Evolutionary conservation across 2,797 vertebrate species (phyloP).

Genomic region (Trematomus bernacchii): DNA sequence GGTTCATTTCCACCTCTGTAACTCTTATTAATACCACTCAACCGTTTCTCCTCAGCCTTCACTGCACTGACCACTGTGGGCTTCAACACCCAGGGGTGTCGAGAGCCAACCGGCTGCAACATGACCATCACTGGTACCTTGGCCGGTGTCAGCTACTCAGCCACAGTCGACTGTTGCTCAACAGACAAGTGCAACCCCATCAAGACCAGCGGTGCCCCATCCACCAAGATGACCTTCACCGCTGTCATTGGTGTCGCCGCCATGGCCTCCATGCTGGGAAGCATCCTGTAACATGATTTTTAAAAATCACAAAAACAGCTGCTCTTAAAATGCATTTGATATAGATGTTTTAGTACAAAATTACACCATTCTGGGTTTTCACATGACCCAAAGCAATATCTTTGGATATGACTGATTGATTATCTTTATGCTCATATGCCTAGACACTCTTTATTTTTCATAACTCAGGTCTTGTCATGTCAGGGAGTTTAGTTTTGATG

Average conservation of each 20-base stretch:
- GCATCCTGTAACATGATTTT: constrained; percentile 41
- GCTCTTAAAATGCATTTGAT: neutral
- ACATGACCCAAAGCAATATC: neutral
- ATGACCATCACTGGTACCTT: accelerated
- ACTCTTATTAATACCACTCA: neutral
- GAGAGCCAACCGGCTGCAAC: accelerated
- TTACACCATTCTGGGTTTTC: neutral
- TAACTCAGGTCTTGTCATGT: neutral
- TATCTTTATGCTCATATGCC: neutral
- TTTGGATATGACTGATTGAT: neutral
- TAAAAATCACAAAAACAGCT: neutral
- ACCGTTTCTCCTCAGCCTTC: constrained; percentile 62
- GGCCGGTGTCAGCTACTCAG: accelerated
- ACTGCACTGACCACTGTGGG: neutral
- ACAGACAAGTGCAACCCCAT: constrained; percentile 66
- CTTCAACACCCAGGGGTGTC: constrained; percentile 72
- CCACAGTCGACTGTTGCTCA: constrained; percentile 39
- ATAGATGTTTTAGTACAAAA: neutral
- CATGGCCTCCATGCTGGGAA: constrained; percentile 63
- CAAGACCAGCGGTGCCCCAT: constrained; percentile 6
- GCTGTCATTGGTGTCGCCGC: constrained; percentile 35
- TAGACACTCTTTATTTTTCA: neutral
- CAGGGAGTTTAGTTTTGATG: neutral
- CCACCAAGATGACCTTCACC: constrained; percentile 61
- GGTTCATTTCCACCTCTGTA: neutral